phyloP scores from a whole-genome alignment of 30 jellyfish, hydroid and myxozoan species.

The Mastigias papua region DNA sequence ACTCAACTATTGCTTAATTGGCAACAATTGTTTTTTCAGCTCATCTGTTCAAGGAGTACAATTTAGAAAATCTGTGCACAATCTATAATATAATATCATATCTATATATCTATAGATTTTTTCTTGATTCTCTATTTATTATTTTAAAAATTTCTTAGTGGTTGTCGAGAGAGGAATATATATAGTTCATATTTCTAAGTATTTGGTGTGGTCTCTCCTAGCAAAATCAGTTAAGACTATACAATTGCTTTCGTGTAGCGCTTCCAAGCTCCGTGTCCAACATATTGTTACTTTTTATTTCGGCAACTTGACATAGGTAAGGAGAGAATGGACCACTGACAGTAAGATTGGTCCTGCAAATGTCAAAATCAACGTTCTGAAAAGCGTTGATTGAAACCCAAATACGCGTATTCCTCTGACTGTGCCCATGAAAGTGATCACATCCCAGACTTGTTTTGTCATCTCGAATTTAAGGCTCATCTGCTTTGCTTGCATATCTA shows the following conservation, averaged over 20 bases:
- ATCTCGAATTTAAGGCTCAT: background rate
- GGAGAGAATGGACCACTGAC: constrained; percentile 17
- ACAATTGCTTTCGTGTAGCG: background rate
- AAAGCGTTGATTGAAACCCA: constrained; percentile 38
- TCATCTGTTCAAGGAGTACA: too few relatives aligned
- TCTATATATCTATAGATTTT: too few relatives aligned
- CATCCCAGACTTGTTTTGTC: constrained; percentile 21
- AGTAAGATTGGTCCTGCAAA: constrained; percentile 29
- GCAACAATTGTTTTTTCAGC: too few relatives aligned
- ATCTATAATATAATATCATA: too few relatives aligned
- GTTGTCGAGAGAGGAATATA: too few relatives aligned
- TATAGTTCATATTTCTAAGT: too few relatives aligned
- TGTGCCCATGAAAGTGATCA: constrained; percentile 3
- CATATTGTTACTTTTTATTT: background rate
- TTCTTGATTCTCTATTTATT: too few relatives aligned
- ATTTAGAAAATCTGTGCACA: too few relatives aligned
- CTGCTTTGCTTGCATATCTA: constrained; percentile 6
- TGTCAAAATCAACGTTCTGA: constrained; percentile 31
- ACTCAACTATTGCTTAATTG: too few relatives aligned
- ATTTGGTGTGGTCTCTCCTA: too few relatives aligned
- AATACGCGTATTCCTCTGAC: constrained; percentile 8
- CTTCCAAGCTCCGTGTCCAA: background rate
- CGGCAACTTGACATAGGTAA: constrained; percentile 5
- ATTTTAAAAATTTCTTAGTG: too few relatives aligned
- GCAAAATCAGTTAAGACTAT: too few relatives aligned